Evolutionary conservation across 2,888 invertebrate species (phyloP).

Genomic region (Tetheella fluctuosa): DNA sequence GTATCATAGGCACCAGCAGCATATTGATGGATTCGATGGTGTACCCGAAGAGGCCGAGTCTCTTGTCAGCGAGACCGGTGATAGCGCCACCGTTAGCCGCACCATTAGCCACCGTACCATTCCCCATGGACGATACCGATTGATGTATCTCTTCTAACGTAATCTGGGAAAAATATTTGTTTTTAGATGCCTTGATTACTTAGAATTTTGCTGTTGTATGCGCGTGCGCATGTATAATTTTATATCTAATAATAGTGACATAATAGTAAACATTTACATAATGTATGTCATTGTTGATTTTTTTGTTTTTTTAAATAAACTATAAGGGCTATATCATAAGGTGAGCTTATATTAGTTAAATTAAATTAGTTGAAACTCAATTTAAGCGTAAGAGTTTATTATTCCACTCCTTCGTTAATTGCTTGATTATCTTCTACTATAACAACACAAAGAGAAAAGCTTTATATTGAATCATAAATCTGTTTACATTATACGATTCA

Average conservation of each 20-base stretch:
- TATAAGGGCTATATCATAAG: neutral
- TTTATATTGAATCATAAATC: neutral
- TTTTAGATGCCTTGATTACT: neutral
- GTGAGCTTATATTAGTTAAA: neutral
- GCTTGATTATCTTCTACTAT: neutral
- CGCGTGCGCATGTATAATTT: too few species aligned
- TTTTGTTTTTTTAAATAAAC: too few species aligned
- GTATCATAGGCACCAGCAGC: slow-evolving; percentile 97
- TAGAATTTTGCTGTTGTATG: too few species aligned
- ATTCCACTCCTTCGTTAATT: neutral
- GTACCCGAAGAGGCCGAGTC: slow-evolving; percentile 96
- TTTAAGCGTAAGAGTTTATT: neutral
- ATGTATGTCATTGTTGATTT: too few species aligned
- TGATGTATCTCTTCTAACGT: slow-evolving; percentile 91
- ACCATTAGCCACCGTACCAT: slow-evolving; percentile 55
- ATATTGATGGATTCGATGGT: slow-evolving; percentile 97
- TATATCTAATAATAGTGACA: too few species aligned
- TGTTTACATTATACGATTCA: too few species aligned
- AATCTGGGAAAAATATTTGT: slow-evolving; percentile 80
- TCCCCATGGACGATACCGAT: slow-evolving; percentile 57
- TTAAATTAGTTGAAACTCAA: neutral
- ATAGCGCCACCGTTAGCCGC: slow-evolving; percentile 61
- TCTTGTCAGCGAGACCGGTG: slow-evolving; percentile 88
- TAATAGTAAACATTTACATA: too few species aligned
- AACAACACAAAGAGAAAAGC: neutral